These are phyloP conservation scores for Protomyctophum bolini DNA, from an alignment of 2,113 vertebrate species.

Conservation along the genomic window DNA sequence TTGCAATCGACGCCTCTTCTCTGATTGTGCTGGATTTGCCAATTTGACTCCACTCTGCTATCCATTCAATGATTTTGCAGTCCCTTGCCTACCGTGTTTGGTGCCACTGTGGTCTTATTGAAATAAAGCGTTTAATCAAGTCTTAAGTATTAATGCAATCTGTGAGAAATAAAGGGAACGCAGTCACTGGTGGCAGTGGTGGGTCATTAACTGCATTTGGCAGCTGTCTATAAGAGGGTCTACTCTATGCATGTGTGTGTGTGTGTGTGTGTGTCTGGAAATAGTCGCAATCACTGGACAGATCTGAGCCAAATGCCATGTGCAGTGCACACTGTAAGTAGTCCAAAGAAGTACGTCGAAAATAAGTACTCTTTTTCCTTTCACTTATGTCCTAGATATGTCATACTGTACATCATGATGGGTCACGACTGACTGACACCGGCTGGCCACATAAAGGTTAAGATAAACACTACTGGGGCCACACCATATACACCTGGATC, in stretches of 20 bases:
- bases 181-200: conserved; percentile 39
- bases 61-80: conserved; percentile 7
- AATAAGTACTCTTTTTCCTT: too few species aligned
- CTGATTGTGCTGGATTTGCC: not conserved
- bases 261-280: conserved; percentile 24
- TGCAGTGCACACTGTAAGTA: too few species aligned
- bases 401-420: too few species aligned
- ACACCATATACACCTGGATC: too few species aligned
- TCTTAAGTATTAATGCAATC: conserved; percentile 49
- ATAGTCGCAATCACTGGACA: too few species aligned
- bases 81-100: conserved; percentile 1
- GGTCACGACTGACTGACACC: too few species aligned
- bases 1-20: not conserved
- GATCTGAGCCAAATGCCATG: too few species aligned
- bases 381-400: too few species aligned
- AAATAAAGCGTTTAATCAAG: conserved; percentile 36
- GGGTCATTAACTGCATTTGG: conserved; percentile 64
- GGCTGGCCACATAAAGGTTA: too few species aligned
- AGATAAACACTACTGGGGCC: too few species aligned
- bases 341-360: too few species aligned
- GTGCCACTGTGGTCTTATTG: conserved; percentile 16
- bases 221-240: conserved; percentile 15
- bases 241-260: conserved; percentile 26
- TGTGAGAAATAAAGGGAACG: conserved; percentile 40
- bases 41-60: conserved; percentile 13